Base-by-base conservation (phyloP, 2,888 invertebrate genomes). In the Alloplasta piceator region DNA sequence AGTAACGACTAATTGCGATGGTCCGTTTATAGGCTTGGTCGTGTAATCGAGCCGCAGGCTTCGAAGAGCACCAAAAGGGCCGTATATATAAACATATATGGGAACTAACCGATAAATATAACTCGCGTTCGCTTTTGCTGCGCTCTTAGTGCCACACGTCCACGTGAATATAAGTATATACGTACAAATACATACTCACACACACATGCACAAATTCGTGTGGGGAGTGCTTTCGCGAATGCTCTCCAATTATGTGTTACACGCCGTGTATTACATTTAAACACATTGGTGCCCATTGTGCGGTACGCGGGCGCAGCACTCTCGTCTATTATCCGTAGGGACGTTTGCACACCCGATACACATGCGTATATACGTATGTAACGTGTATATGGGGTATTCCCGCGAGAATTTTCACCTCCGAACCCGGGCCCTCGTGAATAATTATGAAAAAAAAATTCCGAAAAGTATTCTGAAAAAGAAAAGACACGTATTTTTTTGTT, bases 251-350 rank as follows among this genome's bases (percentile, higher is more conserved):
- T 81, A 78, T 78, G 81, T 78, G 81, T 78, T 78, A 78, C 80
- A 80, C 68, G 76, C 74, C 81, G 78, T 78, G 81, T 81, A 81
- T 78, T 81, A 81, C 81, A 78, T 78, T 78, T 81, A 74, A 81
- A 78, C 78, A 74, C 81, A 78, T 78, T 67, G 81, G 78, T 78
- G 66, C 78, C 70, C 78, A 81, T 81, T 81, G 81, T 81, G 74
- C 41, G 81, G 74, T 67, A 61, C 78, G 55, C 66, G 67, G 43
- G 64, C 78, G 16, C 63, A 77, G 70, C 74, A 66, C 74, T 81
- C 73, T 74, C 81, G 70, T 81, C 78, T 78, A 81, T 78, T 81
- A 81, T 55, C 74, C 74, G 74, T 77, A 63, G 75, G 80, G 60
- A 73, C 80, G 80, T 77, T 80, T 80, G 80, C 70, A 74, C 75